Evolutionary conservation across 1,140 invertebrate genomes (phyloP), one percentile per base, ranked within the genome.

Genomic region (Helicoverpa armigera): DNA sequence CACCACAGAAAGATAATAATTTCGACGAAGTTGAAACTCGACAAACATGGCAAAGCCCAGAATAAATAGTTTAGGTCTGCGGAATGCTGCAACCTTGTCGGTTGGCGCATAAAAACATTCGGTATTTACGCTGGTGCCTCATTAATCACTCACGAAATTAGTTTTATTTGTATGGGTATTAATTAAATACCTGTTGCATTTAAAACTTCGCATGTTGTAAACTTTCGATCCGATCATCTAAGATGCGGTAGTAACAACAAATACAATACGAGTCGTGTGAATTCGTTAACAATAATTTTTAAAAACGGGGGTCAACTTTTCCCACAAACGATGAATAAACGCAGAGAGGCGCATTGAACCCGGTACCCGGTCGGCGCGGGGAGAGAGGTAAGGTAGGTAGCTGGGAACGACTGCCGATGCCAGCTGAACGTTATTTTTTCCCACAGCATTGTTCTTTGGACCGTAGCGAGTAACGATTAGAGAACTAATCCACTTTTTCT

Each of bases 341-440:
- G 90, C 92, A 86, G 88, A 93, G 92, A 92, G 93, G 93, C 93
- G 89, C 93, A 92, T 92, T 95, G 93, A 95, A 95, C 93, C 92
- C 93, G 89, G 92, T 88, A 92, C 90, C 89, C 88, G 91, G 90
- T 87, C 75, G 89, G 91, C 90, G 92, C 90, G 93, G 92, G 88
- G 92, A 92, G 92, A 85, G 91, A 83, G 87, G 88, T 86, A 87
- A 84, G 88, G 92, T 93, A 94, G 93, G 92, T 95, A 93, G 92
- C 92, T 95, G 94, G 94, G 94, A 95, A 95, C 94, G 91, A 93
- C 88, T 89, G 92, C 89, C 91, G 92, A 91, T 93, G 92, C 92
- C 94, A 95, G 94, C 92, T 95, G 94, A 94, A 95, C 94, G 94
- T 95, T 95, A 95, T 95, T 95, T 95, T 95, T 95, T 95, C 92